Percentiles rank a stretch among this genome's conserved stretches.
Evolutionary conservation across 2,888 invertebrate species (phyloP).

Genomic region (Cephus pygmeus): DNA sequence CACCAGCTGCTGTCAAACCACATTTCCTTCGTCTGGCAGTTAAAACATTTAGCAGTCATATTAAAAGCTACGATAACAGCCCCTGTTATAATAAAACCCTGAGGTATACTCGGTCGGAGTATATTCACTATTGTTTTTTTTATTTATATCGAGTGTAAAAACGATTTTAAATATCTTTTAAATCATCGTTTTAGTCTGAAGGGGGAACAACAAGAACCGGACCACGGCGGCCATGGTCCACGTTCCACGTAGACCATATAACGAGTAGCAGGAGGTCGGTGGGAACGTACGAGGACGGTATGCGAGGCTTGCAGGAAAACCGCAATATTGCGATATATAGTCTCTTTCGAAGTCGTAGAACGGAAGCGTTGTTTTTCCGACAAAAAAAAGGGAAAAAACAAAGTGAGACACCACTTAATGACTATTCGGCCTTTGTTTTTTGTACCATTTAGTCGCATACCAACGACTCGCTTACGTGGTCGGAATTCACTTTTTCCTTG

Average conservation of each 20-base stretch:
- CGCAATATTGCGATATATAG: slow-evolving; percentile 23
- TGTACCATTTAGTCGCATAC: too few relatives aligned
- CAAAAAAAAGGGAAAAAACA: too few relatives aligned
- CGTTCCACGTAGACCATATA: background rate
- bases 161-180: slow-evolving; percentile 2
- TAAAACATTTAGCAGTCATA: background rate
- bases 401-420: too few relatives aligned
- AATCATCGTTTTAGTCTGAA: background rate
- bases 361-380: too few relatives aligned
- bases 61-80: slow-evolving; percentile 4
- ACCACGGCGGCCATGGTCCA: background rate
- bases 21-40: background rate
- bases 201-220: background rate
- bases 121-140: background rate
- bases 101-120: background rate
- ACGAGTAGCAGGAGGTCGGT: too few relatives aligned
- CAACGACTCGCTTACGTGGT: too few relatives aligned
- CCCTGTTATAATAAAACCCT: background rate
- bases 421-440: too few relatives aligned
- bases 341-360: background rate
- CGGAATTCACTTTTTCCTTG: too few relatives aligned
- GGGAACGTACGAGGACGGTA: background rate
- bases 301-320: slow-evolving; percentile 7
- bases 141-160: background rate
- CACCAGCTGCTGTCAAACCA: too few relatives aligned